Conservation (phyloP, 2,797 vertebrate genomes). For the Anas flavirostris region DNA sequence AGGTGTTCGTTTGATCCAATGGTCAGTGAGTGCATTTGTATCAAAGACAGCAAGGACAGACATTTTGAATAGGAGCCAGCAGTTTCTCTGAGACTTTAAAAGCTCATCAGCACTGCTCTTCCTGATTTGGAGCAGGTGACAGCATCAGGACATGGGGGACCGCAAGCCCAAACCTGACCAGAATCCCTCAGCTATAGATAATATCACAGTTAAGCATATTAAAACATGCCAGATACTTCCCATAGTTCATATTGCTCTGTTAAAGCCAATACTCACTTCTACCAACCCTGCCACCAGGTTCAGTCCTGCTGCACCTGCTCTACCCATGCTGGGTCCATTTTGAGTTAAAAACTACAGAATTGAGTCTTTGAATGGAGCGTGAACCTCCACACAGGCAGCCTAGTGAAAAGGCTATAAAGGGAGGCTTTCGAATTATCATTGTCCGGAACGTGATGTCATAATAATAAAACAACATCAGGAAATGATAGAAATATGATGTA, state of each 20-base stretch:
- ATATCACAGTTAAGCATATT: not conserved
- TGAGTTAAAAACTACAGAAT: not conserved
- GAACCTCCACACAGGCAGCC: not conserved
- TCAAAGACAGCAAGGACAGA: not conserved
- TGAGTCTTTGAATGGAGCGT: not conserved
- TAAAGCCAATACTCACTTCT: not conserved
- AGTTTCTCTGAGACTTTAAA: not conserved
- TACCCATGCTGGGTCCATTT: not conserved
- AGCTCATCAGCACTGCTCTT: not conserved
- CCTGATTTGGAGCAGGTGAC: not conserved
- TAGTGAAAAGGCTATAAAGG: not conserved
- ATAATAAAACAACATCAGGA: conserved; percentile 24
- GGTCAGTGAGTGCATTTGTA: not conserved
- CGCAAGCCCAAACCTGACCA: not conserved
- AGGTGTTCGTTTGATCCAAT: not conserved
- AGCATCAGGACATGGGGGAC: not conserved
- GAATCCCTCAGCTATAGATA: not conserved
- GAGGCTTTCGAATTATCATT: not conserved
- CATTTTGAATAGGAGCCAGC: not conserved
- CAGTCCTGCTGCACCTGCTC: rapidly evolving
- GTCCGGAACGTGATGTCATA: not conserved
- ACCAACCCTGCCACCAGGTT: not conserved
- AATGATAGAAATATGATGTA: not conserved
- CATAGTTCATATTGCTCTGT: not conserved
- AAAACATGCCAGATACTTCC: not conserved